Base-by-base conservation (phyloP, 2,888 invertebrate genomes). In the Drosophila kokeensis region DNA sequence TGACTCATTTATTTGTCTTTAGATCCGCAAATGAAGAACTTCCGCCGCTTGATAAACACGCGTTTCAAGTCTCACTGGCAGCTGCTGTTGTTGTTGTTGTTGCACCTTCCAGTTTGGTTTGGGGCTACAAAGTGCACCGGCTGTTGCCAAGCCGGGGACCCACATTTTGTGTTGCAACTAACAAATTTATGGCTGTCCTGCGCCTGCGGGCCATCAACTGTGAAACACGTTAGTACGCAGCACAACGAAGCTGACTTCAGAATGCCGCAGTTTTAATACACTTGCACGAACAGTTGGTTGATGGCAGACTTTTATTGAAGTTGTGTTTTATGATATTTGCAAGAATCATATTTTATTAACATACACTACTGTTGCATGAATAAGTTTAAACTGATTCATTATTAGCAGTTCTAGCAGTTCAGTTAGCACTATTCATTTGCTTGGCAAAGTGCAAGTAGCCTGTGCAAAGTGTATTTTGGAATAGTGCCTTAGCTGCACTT, bases 171-270 rank as follows among this genome's bases (percentile, higher is more conserved):
- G 65, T 53, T 42, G 36, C 42, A 2, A 27, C 30, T 15, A 18
- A 38, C 32, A 45, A 68, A 77, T 81, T 81, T 81, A 81, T 81
- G 71, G 68, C 77, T 64, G 45, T 38, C 45, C 32, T 61, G 58
- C 54, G 69, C 72, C 50, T 54, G 38, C 29, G 21, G 69, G 65
- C 69, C 64, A 55, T 66, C 62, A 59, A 76, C 62, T 57, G 61
- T 42, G n/a, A 40, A 49, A 53, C 30, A 42, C 50, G 29, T 24
- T 24, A 10, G 10, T 13, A 6, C 15, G n/a, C 24, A 24, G 18
- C 38, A 38, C 34, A 34, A 18, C 10, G 34, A 13, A 32, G 38
- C 49, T 1, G 30, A 11, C 54, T 34, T 21, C 13, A 15, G 66
- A 6, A 40, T 15, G 15, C 7, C 36, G n/a, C 21, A 55, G n/a